Percentiles rank a stretch among this genome's conserved stretches.
phyloP scores from a whole-genome alignment of 1,140 invertebrate genomes.

The Drosophila pruinosa region DNA sequence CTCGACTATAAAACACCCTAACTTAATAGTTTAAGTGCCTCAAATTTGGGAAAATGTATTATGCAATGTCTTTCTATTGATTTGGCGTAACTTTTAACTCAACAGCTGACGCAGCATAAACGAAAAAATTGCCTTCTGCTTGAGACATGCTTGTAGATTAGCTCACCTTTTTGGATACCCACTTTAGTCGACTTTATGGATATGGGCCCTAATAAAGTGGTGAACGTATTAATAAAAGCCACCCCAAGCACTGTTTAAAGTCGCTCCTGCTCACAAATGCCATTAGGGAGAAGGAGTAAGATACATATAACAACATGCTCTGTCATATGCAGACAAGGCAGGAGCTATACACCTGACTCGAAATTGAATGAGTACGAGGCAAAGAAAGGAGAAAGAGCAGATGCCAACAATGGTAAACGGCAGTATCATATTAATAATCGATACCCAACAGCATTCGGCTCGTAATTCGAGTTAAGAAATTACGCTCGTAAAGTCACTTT shows the following conservation, averaged over 20 bases:
- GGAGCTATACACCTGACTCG: slow-evolving; percentile 15
- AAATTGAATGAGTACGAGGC: slow-evolving; percentile 41
- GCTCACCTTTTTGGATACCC: not conserved
- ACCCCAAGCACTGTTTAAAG: slow-evolving; percentile 17
- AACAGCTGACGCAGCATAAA: not conserved
- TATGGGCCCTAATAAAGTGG: slow-evolving; percentile 3
- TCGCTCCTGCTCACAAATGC: slow-evolving; percentile 11
- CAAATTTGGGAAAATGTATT: not conserved
- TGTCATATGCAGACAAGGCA: slow-evolving; percentile 18
- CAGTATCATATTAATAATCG: slow-evolving; percentile 51
- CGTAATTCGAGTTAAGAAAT: slow-evolving; percentile 42
- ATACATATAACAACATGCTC: slow-evolving; percentile 23
- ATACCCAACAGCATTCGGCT: slow-evolving; percentile 17
- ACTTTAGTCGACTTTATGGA: not conserved
- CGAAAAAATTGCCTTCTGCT: no score
- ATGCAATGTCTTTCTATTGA: not conserved
- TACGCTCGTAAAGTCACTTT: slow-evolving; percentile 12
- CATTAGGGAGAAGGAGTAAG: slow-evolving; percentile 2
- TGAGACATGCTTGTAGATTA: not conserved
- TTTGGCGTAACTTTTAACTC: not conserved
- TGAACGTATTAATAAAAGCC: slow-evolving; percentile 31
- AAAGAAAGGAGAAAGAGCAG: not conserved
- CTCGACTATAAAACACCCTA: slow-evolving; percentile 16
- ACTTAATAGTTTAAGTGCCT: not conserved
- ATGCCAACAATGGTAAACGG: slow-evolving; percentile 1